Evolutionary conservation across 2,797 vertebrate species (phyloP), one percentile per base, ranked within the genome.

Genomic region (Coregonus sp.): DNA sequence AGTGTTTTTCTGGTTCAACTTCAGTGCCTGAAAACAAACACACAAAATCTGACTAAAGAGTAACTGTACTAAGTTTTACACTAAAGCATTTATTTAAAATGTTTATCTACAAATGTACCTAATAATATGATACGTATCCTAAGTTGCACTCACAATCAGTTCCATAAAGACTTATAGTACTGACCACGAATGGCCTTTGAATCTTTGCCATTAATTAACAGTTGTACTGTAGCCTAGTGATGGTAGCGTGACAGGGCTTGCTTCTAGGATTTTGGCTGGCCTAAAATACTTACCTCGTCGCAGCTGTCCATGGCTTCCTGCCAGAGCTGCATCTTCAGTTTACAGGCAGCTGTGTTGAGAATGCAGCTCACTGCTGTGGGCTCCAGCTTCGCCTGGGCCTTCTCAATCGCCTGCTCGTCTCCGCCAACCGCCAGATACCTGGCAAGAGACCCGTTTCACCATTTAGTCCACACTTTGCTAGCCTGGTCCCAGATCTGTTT

Each of bases 341-440:
- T 96, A 86, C 98, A 99, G 14, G 98, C 98, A 0, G 96, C 96
- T 0, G 95, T 97, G 92, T 99, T 99, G 82, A 99, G 93, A 82
- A 96, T 88, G 80, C 97, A 99, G 91, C 93, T 97, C 88, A 99
- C 89, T 33, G 94, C 96, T 0, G 93, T 81, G 18, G 95, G 86
- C 80, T 96, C 95, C 81, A 99, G 86, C 84, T 93, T 94, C 65
- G 90, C 89, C 86, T 92, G 88, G 40, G 88, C 86, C 16, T 90
- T 86, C 31, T 89, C 87, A 29, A 89, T 94, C 56, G 95, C 94
- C 82, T 92, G 80, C 15, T 87, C 87, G 33, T 93, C 93, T 78
- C 95, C 94, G 68, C 96, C 93, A 84, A 91, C 87, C 91, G 96
- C 95, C 91, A 97, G 88, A 78, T 99, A 99, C 91, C 98, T 99